A percentile compares a stretch with the other conserved stretches of the same genome.
phyloP scores from a whole-genome alignment of 1,140 invertebrate species.

The Macrobrachium rosenbergii region DNA sequence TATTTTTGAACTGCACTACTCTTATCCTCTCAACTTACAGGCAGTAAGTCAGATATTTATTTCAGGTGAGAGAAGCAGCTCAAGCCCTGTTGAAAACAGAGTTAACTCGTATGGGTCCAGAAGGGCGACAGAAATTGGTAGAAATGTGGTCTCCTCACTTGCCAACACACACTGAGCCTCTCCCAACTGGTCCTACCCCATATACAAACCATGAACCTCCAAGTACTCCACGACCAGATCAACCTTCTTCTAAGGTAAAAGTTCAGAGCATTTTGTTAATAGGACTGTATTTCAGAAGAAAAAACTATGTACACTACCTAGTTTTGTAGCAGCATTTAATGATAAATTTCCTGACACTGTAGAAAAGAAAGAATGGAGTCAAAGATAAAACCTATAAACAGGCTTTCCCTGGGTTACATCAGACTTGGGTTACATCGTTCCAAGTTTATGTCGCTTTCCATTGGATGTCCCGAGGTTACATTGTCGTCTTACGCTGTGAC shows the following conservation, averaged over 20 bases:
- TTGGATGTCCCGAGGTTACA: too few relatives aligned
- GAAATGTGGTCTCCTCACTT: conserved; percentile 94
- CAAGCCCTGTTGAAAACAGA: conserved; percentile 96
- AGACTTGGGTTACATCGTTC: too few relatives aligned
- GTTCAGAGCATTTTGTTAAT: background rate
- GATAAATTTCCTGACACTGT: too few relatives aligned
- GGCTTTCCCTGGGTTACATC: too few relatives aligned
- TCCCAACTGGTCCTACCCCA: conserved; percentile 50
- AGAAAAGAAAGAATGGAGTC: too few relatives aligned
- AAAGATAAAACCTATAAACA: too few relatives aligned
- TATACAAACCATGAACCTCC: conserved; percentile 37
- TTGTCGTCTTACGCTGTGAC: too few relatives aligned
- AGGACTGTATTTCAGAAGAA: too few relatives aligned
- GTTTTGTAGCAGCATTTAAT: too few relatives aligned
- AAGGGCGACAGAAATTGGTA: conserved; percentile 91
- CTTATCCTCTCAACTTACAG: background rate
- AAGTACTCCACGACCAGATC: conserved; percentile 47
- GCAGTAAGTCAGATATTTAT: background rate
- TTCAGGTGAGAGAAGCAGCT: conserved; percentile 89
- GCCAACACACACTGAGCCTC: conserved; percentile 85
- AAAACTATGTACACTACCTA: too few relatives aligned
- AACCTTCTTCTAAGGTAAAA: conserved; percentile 24
- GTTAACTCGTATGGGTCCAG: conserved; percentile 88
- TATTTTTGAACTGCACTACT: conserved; percentile 1
- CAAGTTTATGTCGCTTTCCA: too few relatives aligned